A percentile compares a stretch with the other conserved stretches of the same genome.
Conservation (phyloP, 2,888 invertebrate genomes). For the Stenurella melanura region DNA sequence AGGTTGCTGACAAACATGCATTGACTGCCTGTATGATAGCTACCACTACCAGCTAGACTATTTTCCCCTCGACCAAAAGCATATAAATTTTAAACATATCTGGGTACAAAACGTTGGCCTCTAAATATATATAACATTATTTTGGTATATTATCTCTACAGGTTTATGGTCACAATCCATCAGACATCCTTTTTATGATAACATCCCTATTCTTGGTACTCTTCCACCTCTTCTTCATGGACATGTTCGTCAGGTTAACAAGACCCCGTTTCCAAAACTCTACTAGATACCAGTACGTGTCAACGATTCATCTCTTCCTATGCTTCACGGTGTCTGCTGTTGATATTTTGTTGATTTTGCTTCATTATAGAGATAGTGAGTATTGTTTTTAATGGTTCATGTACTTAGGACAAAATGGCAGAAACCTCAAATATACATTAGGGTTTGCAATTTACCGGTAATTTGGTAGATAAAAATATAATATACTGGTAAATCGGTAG, state of each 20-base stretch:
- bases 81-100: no score
- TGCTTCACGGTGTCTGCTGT: slow-evolving; percentile 2
- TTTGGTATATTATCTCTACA: neutral
- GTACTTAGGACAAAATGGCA: neutral
- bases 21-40: no score
- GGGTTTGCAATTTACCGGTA: no score
- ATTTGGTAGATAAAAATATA: neutral
- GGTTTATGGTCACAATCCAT: neutral
- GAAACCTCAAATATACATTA: neutral
- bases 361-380: slow-evolving; percentile 22
- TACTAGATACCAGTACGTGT: slow-evolving; percentile 14
- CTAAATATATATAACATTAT: neutral
- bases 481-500: neutral
- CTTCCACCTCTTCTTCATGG: slow-evolving; percentile 39
- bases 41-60: no score
- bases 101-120: no score
- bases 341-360: slow-evolving; percentile 22
- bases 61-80: no score
- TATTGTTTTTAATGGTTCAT: slow-evolving; percentile 1
- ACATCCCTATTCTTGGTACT: slow-evolving; percentile 28
- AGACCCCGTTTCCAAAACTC: slow-evolving; percentile 32
- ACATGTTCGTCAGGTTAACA: slow-evolving; percentile 33
- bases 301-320: slow-evolving; percentile 15
- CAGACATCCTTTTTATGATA: slow-evolving; percentile 33
- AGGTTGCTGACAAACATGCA: no score